Evolutionary conservation across 2,888 invertebrate species (phyloP), one percentile per base, ranked within the genome.

Genomic region (Metallyticus violacea): DNA sequence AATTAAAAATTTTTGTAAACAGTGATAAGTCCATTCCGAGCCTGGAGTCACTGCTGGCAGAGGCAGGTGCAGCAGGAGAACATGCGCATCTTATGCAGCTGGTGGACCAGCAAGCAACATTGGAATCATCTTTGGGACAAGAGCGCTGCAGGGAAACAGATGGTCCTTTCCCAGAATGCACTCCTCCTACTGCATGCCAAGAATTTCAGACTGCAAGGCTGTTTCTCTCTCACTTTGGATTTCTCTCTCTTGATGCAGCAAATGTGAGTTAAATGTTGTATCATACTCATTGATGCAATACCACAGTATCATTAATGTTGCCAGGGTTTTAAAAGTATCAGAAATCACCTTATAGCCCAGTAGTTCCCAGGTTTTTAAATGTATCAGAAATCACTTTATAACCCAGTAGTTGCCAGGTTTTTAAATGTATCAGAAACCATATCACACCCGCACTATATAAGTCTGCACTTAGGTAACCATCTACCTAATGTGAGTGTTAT

Each of bases 191-290:
- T 2, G 95, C 97, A 3, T 97, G 97, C 89, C 96, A 97, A 86
- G 98, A 98, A 91, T 99, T 99, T 91, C 98, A 99, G 92, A 98
- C 99, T 0, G 97, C 99, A 1, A 94, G 99, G 84, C 93, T 99
- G 29, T 98, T 99, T 91, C 93, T 99, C 26, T 98, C 99, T 3
- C 98, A 99, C 92, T 98, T 99, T 91, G 99, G 99, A 0, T 96
- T 99, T 90, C 92, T 99, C 26, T 93, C 93, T 7, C 90, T 93
- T 77, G 92, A 93, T 86, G 95, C 95, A 77, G 92, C 93, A 77
- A 93, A 93, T 91, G 93, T 93, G 88, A 89, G 86, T 84, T 26
- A 7, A 29, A 6, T 26, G 29, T 26, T 81, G 25, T 84, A 86
- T 80, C n/a, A n/a, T n/a, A n/a, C n/a, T n/a, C n/a, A n/a, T n/a